phyloP scores from a whole-genome alignment of 2,888 invertebrate species.

The Adelognathus sp. region DNA sequence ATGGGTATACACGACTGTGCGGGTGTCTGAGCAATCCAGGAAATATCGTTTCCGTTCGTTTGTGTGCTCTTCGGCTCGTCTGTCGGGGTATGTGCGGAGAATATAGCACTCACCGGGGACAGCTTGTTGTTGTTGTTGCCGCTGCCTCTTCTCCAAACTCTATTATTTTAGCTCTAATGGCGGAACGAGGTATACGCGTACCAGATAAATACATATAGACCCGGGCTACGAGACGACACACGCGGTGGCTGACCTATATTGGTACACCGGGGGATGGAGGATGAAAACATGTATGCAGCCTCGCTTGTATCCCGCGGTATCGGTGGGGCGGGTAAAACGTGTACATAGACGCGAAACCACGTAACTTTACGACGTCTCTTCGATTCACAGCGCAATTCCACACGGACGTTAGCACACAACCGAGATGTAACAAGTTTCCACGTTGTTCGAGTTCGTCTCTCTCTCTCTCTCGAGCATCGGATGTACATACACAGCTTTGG shows the following conservation, averaged over 20 bases:
- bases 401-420: slow-evolving; percentile 30
- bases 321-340: background rate
- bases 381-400: slow-evolving; percentile 35
- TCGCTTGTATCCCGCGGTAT: background rate
- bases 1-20: too few relatives aligned
- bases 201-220: background rate
- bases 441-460: background rate
- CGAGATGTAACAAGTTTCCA: background rate
- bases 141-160: slow-evolving; percentile 18
- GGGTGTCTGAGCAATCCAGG: too few relatives aligned
- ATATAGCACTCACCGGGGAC: background rate
- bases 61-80: background rate
- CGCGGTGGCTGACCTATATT: slow-evolving; percentile 30
- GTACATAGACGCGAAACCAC: background rate
- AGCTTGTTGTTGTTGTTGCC: slow-evolving; percentile 19
- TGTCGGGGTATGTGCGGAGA: background rate
- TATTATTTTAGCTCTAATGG: slow-evolving; percentile 65
- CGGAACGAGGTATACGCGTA: slow-evolving; percentile 31
- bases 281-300: slow-evolving; percentile 19
- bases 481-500: background rate
- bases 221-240: background rate
- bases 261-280: background rate
- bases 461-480: background rate
- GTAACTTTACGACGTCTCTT: slow-evolving; percentile 47
- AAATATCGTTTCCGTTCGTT: background rate